Conservation (phyloP, 2,797 vertebrate species). For the Chelmon rostratus region DNA sequence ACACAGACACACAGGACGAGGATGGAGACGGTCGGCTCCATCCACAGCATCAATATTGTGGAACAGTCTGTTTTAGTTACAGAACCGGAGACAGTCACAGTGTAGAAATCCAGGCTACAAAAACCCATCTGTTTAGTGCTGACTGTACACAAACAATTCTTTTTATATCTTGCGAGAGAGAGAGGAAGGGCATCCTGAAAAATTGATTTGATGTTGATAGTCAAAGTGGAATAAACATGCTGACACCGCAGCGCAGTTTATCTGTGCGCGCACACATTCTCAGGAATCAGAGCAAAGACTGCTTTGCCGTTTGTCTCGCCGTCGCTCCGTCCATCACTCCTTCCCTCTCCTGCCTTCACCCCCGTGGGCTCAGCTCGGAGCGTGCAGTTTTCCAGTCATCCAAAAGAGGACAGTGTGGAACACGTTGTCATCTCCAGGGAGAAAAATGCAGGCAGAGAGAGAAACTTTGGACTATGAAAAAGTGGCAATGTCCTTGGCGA, state of each 20-base stretch:
- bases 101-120: slow-evolving; percentile 69
- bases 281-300: slow-evolving; percentile 34
- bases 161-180: slow-evolving; percentile 57
- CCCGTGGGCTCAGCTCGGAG: slow-evolving; percentile 19
- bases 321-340: slow-evolving; percentile 40
- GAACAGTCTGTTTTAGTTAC: slow-evolving; percentile 61
- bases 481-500: slow-evolving; percentile 40
- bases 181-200: slow-evolving; percentile 49
- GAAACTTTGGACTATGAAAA: slow-evolving; percentile 13
- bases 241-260: slow-evolving; percentile 58
- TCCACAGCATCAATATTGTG: slow-evolving; percentile 48
- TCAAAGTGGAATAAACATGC: slow-evolving; percentile 70
- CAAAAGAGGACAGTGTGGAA: slow-evolving; percentile 89
- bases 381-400: slow-evolving; percentile 71
- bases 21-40: slow-evolving; percentile 29
- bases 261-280: slow-evolving; percentile 34
- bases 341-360: not conserved
- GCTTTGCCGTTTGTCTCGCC: slow-evolving; percentile 22
- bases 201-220: slow-evolving; percentile 73
- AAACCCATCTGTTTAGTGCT: slow-evolving; percentile 75
- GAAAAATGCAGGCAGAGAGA: slow-evolving; percentile 34
- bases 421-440: slow-evolving; percentile 80
- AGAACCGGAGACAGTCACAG: slow-evolving; percentile 57
- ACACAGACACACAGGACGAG: not conserved
- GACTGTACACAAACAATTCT: slow-evolving; percentile 76